phyloP scores from a whole-genome alignment of 2,888 invertebrate genomes.

The Caenorhabditis drosophilae region DNA sequence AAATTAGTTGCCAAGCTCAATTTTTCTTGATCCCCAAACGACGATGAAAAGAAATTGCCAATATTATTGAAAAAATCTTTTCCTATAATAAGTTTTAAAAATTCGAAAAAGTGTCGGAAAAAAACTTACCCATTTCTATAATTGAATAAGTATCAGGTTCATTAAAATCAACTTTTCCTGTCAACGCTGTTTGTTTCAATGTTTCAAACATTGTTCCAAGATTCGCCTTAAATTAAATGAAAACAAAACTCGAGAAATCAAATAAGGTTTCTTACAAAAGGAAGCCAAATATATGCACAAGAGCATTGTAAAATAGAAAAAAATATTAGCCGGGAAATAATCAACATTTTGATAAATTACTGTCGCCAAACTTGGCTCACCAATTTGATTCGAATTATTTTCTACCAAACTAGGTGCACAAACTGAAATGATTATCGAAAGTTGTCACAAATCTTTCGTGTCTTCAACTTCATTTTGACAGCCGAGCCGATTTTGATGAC shows the following conservation, averaged over 20 bases:
- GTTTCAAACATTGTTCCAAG: slow-evolving; percentile 49
- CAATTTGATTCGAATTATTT: too few relatives aligned
- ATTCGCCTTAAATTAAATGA: slow-evolving; percentile 22
- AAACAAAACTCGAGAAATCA: background rate
- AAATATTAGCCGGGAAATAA: background rate
- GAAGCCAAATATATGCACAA: slow-evolving; percentile 43
- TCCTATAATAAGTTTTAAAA: slow-evolving; percentile 21
- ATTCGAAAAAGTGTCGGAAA: background rate
- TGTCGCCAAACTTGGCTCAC: background rate
- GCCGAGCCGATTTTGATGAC: slow-evolving; percentile 26
- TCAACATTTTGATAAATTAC: background rate
- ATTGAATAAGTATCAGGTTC: slow-evolving; percentile 27
- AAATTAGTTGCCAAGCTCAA: slow-evolving; percentile 29
- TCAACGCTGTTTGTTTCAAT: slow-evolving; percentile 44
- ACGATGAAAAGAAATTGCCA: slow-evolving; percentile 28
- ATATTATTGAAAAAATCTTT: slow-evolving; percentile 37
- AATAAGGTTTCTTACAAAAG: too few relatives aligned
- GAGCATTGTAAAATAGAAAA: background rate
- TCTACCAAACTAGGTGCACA: slow-evolving; percentile 16
- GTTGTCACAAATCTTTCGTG: slow-evolving; percentile 38
- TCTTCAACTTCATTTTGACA: slow-evolving; percentile 32
- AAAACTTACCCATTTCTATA: slow-evolving; percentile 26
- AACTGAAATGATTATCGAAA: slow-evolving; percentile 1
- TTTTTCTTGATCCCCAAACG: slow-evolving; percentile 34
- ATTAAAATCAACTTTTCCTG: slow-evolving; percentile 24